These are phyloP conservation scores for Albula glossodonta DNA, from an alignment of 2,113 vertebrate species.

Conservation along the genomic window DNA sequence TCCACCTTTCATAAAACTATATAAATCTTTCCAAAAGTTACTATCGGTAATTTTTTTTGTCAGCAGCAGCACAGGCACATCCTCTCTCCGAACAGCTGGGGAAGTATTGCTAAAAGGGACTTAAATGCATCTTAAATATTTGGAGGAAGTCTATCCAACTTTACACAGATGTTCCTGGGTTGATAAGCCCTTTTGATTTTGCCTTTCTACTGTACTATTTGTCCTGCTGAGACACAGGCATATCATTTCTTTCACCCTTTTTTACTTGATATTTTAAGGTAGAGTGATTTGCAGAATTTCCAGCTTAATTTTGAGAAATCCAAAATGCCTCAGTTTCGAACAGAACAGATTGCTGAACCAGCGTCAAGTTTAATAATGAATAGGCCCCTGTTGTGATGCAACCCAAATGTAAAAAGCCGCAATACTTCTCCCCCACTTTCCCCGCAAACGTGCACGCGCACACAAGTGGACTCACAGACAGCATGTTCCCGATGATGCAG, in stretches of 20 bases:
- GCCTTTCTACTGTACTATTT: not conserved
- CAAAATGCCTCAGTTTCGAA: not conserved
- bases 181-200: not conserved
- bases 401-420: not conserved
- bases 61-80: too few relatives aligned
- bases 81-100: too few relatives aligned
- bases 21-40: too few relatives aligned
- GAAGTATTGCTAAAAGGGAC: not conserved
- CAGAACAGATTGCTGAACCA: not conserved
- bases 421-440: not conserved
- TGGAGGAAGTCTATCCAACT: not conserved
- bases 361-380: not conserved
- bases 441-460: not conserved
- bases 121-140: not conserved
- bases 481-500: constrained; percentile 97
- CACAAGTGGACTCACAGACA: constrained; percentile 79
- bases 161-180: not conserved
- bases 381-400: not conserved
- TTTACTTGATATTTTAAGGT: not conserved
- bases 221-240: too few relatives aligned
- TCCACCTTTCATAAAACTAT: too few relatives aligned
- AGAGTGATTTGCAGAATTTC: not conserved
- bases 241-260: not conserved
- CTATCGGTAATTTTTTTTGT: too few relatives aligned
- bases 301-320: not conserved